Conservation (phyloP, 2,888 invertebrate genomes). For the Cerastis rubricosa region DNA sequence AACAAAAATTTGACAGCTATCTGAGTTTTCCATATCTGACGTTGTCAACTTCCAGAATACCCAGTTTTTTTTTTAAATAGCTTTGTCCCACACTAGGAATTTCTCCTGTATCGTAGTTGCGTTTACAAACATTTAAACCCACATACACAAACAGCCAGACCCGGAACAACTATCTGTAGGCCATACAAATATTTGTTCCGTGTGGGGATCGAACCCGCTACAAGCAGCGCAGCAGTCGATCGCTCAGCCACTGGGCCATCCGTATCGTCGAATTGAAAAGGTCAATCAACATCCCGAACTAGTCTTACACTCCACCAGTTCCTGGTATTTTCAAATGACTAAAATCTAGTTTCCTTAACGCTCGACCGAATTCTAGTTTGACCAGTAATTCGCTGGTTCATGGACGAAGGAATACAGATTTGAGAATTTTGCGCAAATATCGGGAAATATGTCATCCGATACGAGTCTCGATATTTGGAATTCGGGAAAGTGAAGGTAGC, state of each 20-base stretch:
- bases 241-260: no score
- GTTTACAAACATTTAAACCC: no score
- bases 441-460: not conserved
- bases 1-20: not conserved
- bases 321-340: not conserved
- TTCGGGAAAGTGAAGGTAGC: not conserved
- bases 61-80: no score
- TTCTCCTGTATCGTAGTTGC: no score
- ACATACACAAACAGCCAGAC: no score
- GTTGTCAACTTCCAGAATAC: not conserved
- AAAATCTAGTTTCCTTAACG: slow-evolving; percentile 17
- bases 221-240: no score
- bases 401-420: slow-evolving; percentile 24
- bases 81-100: no score
- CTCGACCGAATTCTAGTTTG: not conserved
- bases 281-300: not conserved
- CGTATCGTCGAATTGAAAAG: no score
- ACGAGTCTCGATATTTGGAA: not conserved
- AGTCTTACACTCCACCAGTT: no score
- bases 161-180: no score
- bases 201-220: no score
- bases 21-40: not conserved
- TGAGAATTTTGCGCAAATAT: slow-evolving; percentile 11
- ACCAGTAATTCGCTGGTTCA: slow-evolving; percentile 26
- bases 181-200: no score